Conservation (phyloP, 2,888 invertebrate species). For the Sinodicranocentrus sp. region DNA sequence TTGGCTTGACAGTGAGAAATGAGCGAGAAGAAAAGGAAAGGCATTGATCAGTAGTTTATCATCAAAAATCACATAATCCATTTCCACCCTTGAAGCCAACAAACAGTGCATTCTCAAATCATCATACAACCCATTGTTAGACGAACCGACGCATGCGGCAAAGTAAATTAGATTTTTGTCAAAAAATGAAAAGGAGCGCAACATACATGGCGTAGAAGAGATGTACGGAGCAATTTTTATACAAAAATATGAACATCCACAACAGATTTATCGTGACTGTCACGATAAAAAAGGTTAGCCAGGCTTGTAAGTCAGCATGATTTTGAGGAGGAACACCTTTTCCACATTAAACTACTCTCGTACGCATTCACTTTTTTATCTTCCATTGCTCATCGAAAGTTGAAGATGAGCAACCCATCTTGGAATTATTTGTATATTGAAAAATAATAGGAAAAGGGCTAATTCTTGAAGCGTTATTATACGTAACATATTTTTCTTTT, state of each 20-base stretch:
- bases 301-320: constrained; percentile 24
- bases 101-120: background rate
- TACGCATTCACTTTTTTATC: constrained; percentile 10
- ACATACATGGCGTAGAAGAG: too few species aligned
- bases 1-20: constrained; percentile 43
- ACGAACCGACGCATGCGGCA: background rate
- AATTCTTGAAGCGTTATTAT: background rate
- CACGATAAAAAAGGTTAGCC: constrained; percentile 48
- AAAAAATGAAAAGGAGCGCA: constrained; percentile 11
- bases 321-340: constrained; percentile 52
- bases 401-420: background rate
- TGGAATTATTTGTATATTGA: background rate
- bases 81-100: constrained; percentile 45
- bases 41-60: constrained; percentile 33
- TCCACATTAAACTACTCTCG: background rate
- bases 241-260: background rate
- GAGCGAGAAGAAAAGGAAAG: constrained; percentile 35
- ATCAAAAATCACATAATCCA: constrained; percentile 19
- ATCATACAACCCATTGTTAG: background rate
- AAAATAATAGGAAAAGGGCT: background rate
- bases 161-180: constrained; percentile 51
- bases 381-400: background rate
- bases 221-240: background rate
- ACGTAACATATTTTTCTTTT: background rate
- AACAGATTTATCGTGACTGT: constrained; percentile 56